Conservation (phyloP, 2,797 vertebrate genomes). For the Scolopax rusticola region DNA sequence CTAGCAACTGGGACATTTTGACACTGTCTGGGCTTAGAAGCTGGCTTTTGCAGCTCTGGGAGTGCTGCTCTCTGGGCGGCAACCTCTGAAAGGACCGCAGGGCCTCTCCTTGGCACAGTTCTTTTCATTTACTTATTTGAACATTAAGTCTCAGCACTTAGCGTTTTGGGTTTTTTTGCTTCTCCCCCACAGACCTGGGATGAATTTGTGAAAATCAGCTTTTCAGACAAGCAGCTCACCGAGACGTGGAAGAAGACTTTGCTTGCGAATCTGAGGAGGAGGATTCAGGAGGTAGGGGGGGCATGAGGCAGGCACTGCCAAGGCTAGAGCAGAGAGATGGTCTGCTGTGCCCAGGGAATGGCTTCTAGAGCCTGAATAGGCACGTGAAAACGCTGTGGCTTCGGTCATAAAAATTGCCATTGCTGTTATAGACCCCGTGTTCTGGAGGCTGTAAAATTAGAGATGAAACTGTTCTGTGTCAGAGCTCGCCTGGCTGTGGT, state of each 20-base stretch:
- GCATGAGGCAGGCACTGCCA: background rate
- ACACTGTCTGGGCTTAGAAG: background rate
- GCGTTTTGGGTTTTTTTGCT: background rate
- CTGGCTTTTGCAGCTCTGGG: background rate
- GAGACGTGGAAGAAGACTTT: constrained; percentile 81
- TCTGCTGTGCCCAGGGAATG: background rate
- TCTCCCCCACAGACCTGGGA: constrained; percentile 84
- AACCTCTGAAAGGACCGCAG: background rate
- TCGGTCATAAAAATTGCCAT: background rate
- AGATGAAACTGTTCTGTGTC: rapidly evolving
- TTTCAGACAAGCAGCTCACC: constrained; percentile 75
- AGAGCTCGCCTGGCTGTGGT: background rate
- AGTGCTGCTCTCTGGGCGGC: background rate
- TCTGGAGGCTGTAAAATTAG: background rate
- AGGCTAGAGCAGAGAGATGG: background rate
- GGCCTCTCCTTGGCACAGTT: background rate
- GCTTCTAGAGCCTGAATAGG: background rate
- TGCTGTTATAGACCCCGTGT: background rate
- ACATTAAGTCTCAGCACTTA: background rate
- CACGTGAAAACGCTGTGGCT: rapidly evolving
- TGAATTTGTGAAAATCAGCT: constrained; percentile 80
- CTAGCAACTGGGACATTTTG: background rate
- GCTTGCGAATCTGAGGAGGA: constrained; percentile 83
- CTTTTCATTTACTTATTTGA: background rate
- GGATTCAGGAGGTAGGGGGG: constrained; percentile 84